phyloP scores from a whole-genome alignment of 2,113 vertebrate species.

The Chunga burmeisteri region DNA sequence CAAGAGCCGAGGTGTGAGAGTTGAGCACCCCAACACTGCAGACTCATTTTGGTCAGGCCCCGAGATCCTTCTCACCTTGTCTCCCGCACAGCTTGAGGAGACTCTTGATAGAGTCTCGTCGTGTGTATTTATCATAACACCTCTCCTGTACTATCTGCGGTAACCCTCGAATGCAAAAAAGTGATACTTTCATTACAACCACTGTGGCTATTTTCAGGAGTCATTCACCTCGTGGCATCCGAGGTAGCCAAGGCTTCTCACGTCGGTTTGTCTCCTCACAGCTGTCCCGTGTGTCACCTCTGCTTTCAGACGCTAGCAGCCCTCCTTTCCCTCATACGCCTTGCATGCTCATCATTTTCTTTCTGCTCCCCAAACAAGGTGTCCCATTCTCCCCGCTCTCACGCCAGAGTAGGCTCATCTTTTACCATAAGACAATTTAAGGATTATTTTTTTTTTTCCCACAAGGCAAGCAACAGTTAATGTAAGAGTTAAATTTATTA shows the following conservation, averaged over 20 bases:
- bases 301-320: neutral
- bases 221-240: neutral
- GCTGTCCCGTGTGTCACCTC: neutral
- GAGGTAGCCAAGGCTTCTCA: neutral
- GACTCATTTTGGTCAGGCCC: neutral
- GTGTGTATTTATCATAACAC: neutral
- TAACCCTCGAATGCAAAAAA: neutral
- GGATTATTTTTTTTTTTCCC: neutral
- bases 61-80: neutral
- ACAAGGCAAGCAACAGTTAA: neutral
- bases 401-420: neutral
- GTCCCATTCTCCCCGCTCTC: neutral
- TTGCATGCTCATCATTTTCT: neutral
- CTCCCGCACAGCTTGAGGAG: neutral
- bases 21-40: neutral
- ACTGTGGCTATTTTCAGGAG: neutral
- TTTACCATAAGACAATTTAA: neutral
- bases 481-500: neutral
- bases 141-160: fast-evolving
- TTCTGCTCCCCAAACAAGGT: neutral
- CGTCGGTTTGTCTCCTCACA: neutral
- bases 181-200: neutral
- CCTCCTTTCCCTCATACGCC: neutral
- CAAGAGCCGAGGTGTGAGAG: neutral
- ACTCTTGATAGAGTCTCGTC: neutral